phyloP scores from a whole-genome alignment of 2,888 invertebrate species.

The Trisateles emortualis region DNA sequence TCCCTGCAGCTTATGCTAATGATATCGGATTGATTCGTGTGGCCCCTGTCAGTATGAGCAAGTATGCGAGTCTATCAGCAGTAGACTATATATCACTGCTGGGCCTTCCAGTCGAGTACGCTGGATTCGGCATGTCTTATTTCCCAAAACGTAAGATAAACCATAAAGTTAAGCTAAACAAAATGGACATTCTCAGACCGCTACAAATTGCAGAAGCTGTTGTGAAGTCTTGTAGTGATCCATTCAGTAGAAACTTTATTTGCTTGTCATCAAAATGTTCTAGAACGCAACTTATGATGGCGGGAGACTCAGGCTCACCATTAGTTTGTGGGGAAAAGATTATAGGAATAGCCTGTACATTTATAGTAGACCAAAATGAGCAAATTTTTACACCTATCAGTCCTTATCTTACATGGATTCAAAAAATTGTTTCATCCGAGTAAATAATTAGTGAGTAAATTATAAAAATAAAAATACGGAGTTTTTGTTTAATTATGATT shows the following conservation, averaged over 20 bases:
- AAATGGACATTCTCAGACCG: neutral
- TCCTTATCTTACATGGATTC: neutral
- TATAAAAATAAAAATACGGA: neutral
- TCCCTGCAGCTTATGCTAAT: neutral
- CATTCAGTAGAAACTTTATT: neutral
- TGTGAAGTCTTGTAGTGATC: neutral
- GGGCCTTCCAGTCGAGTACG: neutral
- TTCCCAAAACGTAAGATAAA: neutral
- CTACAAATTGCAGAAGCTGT: neutral
- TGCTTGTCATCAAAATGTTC: neutral
- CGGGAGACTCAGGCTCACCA: neutral
- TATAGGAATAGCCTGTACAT: neutral
- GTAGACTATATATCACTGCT: neutral
- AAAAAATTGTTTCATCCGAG: neutral
- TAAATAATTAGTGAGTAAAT: neutral
- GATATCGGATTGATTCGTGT: neutral
- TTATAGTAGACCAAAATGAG: neutral
- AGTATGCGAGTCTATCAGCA: neutral
- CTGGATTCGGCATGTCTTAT: neutral
- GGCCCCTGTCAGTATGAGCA: neutral
- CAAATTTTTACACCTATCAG: conserved; percentile 1
- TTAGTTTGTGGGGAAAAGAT: neutral
- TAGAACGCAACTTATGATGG: neutral
- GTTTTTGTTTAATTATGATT: neutral
- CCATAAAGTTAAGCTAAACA: neutral